phyloP scores from a whole-genome alignment of 2,113 vertebrate species.

The Ibidorhyncha struthersii region DNA sequence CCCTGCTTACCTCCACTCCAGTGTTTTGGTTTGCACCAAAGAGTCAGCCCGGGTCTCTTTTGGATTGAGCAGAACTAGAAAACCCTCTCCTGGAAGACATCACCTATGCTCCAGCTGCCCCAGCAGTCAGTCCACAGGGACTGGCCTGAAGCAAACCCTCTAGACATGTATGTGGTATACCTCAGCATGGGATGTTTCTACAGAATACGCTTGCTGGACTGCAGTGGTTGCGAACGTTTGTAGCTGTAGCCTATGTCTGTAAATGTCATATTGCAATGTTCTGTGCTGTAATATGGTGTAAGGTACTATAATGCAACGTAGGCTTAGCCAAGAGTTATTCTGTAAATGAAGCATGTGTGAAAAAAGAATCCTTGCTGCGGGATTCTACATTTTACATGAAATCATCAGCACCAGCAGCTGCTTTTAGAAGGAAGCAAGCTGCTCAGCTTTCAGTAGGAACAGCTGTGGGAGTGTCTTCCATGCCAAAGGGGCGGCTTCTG shows the following conservation, averaged over 20 bases:
- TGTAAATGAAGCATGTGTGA: neutral
- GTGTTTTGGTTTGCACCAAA: neutral
- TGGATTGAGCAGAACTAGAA: neutral
- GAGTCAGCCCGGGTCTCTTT: neutral
- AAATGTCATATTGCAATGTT: neutral
- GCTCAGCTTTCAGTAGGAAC: neutral
- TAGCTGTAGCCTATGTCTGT: neutral
- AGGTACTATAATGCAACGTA: neutral
- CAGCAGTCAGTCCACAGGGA: accelerated
- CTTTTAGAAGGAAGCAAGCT: neutral
- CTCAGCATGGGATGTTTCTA: neutral
- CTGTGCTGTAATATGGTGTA: neutral
- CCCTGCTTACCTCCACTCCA: neutral
- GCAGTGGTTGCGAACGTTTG: neutral
- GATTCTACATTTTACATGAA: neutral
- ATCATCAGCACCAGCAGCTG: neutral
- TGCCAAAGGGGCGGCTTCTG: neutral
- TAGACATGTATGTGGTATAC: accelerated
- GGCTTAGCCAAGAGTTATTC: neutral
- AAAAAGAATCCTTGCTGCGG: neutral
- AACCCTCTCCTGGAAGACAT: neutral
- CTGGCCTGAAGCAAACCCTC: neutral
- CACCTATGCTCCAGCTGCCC: neutral
- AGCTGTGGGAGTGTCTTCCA: neutral
- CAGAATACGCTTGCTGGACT: neutral